phyloP scores from a whole-genome alignment of 2,113 vertebrate species.

The Scalopus aquaticus region DNA sequence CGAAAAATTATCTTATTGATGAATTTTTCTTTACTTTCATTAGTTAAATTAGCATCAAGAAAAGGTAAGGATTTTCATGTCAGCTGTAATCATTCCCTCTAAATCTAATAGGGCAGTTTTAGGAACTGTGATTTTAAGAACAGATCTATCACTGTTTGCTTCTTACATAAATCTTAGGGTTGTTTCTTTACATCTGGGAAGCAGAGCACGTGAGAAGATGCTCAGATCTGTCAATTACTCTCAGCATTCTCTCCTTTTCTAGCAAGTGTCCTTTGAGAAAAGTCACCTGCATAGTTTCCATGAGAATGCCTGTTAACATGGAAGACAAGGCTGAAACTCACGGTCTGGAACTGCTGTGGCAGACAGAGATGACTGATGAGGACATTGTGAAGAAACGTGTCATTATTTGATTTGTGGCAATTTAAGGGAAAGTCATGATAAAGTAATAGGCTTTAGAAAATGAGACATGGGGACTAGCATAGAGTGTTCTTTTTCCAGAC shows the following conservation, averaged over 20 bases:
- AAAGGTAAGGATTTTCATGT: not conserved
- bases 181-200: not conserved
- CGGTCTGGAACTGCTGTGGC: not conserved
- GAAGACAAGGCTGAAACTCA: not conserved
- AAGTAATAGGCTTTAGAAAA: slow-evolving; percentile 32
- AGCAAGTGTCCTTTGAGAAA: not conserved
- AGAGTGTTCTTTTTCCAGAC: not conserved
- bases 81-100: not conserved
- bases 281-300: not conserved
- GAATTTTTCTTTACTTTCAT: not conserved
- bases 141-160: not conserved
- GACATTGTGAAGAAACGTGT: not conserved
- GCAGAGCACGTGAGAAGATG: no score
- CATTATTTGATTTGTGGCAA: not conserved
- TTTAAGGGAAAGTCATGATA: not conserved
- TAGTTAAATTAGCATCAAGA: not conserved
- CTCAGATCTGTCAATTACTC: not conserved
- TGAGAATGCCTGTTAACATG: not conserved
- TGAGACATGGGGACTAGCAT: not conserved
- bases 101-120: not conserved
- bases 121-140: not conserved
- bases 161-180: not conserved
- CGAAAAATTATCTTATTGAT: not conserved
- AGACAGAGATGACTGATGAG: not conserved
- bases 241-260: not conserved